A percentile compares a stretch with the other conserved stretches of the same genome.
phyloP scores from a whole-genome alignment of 2,797 vertebrate genomes.

The Bufotes viridis region DNA sequence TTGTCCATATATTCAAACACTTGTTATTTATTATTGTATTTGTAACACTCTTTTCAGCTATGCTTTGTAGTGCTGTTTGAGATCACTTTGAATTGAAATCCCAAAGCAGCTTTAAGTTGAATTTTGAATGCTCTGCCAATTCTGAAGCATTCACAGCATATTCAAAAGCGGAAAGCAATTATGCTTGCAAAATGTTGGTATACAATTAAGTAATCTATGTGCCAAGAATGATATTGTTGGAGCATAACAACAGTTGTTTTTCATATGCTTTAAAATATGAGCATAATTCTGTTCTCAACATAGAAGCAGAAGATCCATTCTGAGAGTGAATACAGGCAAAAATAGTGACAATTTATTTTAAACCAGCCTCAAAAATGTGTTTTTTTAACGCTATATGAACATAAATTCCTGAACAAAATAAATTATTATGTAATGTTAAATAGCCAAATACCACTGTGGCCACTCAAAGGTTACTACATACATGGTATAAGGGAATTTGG shows the following conservation, averaged over 20 bases:
- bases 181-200: slow-evolving; percentile 56
- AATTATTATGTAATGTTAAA: too few relatives aligned
- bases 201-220: not conserved
- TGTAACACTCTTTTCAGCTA: not conserved
- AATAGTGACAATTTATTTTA: slow-evolving; percentile 51
- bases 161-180: slow-evolving; percentile 59
- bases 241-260: slow-evolving; percentile 51
- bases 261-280: slow-evolving; percentile 55
- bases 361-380: not conserved
- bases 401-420: not conserved
- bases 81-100: slow-evolving; percentile 52
- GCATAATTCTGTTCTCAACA: not conserved
- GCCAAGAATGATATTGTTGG: slow-evolving; percentile 56
- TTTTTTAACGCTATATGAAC: not conserved
- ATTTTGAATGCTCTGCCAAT: slow-evolving; percentile 29
- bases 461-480: not conserved
- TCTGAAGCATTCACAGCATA: slow-evolving; percentile 47
- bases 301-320: slow-evolving; percentile 29
- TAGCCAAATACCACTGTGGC: too few relatives aligned
- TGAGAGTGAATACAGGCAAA: slow-evolving; percentile 26
- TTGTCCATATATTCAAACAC: slow-evolving; percentile 56
- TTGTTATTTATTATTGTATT: not conserved
- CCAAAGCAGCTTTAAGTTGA: slow-evolving; percentile 40
- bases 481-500: too few relatives aligned
- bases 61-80: slow-evolving; percentile 28